Percentiles rank a stretch among this genome's conserved stretches.
Evolutionary conservation across 2,888 invertebrate species (phyloP).

Genomic region (Leptarthrus brevirostris): DNA sequence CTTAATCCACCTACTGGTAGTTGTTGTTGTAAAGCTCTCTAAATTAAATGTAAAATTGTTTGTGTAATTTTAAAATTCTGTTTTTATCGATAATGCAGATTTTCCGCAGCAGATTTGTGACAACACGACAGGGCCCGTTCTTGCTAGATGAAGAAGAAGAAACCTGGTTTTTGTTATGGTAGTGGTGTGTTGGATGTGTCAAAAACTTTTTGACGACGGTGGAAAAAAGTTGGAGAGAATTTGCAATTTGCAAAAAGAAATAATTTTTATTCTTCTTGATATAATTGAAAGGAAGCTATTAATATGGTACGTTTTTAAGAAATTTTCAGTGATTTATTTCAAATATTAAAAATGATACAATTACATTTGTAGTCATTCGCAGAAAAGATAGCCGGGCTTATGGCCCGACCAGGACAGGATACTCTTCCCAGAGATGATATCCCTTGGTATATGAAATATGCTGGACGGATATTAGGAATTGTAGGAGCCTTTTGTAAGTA

Average conservation of each 20-base stretch:
- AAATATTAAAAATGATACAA: constrained; percentile 32
- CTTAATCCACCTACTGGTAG: no score
- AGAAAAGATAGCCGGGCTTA: constrained; percentile 82
- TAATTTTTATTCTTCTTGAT: background rate
- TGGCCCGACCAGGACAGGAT: constrained; percentile 84
- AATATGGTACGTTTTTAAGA: constrained; percentile 24
- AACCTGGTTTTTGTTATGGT: no score
- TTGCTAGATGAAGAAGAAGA: no score
- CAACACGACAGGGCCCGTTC: no score
- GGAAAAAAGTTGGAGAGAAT: constrained; percentile 16
- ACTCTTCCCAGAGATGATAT: constrained; percentile 82
- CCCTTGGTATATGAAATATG: constrained; percentile 91
- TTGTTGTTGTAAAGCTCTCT: no score
- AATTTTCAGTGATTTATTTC: background rate
- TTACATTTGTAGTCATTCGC: constrained; percentile 74
- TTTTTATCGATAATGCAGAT: no score
- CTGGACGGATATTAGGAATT: constrained; percentile 84
- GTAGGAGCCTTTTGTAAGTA: constrained; percentile 85
- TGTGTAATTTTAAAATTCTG: no score
- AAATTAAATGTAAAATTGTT: no score
- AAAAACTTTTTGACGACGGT: constrained; percentile 27
- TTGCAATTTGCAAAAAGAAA: background rate
- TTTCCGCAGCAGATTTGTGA: no score
- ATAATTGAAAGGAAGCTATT: background rate
- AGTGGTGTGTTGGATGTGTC: constrained; percentile 25